phyloP scores from a whole-genome alignment of 2,113 vertebrate species.

The Sminthopsis crassicaudata region DNA sequence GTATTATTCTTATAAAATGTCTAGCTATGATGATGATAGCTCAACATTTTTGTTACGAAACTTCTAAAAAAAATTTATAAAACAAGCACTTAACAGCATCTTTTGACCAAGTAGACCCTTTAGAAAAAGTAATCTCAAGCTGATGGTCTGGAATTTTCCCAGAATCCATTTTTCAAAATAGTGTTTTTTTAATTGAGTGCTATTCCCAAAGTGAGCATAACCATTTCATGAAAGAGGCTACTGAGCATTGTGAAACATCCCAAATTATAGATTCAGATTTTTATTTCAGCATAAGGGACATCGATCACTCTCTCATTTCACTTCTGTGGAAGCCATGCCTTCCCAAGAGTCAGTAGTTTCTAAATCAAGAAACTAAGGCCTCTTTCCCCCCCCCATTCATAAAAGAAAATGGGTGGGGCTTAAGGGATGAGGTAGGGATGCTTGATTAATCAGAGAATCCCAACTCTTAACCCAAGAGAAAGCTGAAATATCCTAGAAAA shows the following conservation, averaged over 20 bases:
- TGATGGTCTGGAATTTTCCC: background rate
- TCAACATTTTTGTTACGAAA: background rate
- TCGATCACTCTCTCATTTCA: background rate
- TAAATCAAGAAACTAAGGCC: background rate
- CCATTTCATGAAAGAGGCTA: conserved; percentile 3
- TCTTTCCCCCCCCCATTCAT: background rate
- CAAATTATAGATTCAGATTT: conserved; percentile 33
- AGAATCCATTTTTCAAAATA: conserved; percentile 28
- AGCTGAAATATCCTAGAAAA: conserved; percentile 10
- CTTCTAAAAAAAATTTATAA: background rate
- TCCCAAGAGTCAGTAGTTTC: conserved; percentile 7
- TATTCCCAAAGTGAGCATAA: conserved; percentile 38
- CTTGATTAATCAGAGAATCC: conserved; percentile 19
- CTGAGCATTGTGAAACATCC: background rate
- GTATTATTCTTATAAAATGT: background rate
- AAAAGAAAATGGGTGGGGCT: background rate
- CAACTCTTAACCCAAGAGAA: conserved; percentile 44
- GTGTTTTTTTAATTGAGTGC: conserved; percentile 3
- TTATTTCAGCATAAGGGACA: conserved; percentile 6
- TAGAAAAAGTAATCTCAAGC: background rate
- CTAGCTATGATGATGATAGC: background rate
- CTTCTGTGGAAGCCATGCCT: conserved; percentile 12
- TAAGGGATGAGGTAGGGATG: background rate
- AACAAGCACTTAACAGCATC: conserved; percentile 19
- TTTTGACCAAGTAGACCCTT: background rate